Evolutionary conservation across 2,113 vertebrate species (phyloP).

Genomic region (Hippotragus niger): DNA sequence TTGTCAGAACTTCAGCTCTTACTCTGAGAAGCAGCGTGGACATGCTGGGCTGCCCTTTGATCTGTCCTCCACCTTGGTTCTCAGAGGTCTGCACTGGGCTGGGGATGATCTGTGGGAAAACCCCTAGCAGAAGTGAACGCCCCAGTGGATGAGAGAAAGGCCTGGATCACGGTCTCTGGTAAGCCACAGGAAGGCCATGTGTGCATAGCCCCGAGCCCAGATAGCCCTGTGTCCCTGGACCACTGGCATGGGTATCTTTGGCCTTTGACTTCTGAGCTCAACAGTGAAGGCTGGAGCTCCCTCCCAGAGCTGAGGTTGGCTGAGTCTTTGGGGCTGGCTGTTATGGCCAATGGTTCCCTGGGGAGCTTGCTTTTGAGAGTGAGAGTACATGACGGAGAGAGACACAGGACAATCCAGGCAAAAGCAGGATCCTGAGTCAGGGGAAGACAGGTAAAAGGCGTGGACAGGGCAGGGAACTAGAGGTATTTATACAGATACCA

Average conservation of each 20-base stretch:
- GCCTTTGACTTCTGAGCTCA: not conserved
- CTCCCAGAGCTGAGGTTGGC: not conserved
- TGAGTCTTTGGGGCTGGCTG: not conserved
- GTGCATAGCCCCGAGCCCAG: not conserved
- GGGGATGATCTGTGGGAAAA: not conserved
- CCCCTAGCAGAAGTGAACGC: accelerated
- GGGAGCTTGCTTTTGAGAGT: not conserved
- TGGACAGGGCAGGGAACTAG: not conserved
- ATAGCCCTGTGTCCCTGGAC: not conserved
- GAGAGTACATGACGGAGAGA: not conserved
- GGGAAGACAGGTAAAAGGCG: not conserved
- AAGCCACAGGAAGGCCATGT: not conserved
- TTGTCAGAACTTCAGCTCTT: not conserved
- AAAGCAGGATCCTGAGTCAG: not conserved
- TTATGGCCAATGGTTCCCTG: not conserved
- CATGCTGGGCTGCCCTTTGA: not conserved
- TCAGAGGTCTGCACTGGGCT: not conserved
- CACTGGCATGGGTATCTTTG: not conserved
- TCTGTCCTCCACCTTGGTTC: not conserved
- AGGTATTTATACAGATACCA: accelerated
- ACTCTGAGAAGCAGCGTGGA: not conserved
- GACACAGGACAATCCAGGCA: accelerated
- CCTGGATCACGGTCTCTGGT: not conserved
- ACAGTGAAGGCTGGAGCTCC: not conserved
- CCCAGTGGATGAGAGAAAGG: not conserved